Evolutionary conservation across 1,140 invertebrate species (phyloP), one percentile per base, ranked within the genome.

Genomic region (Ceratosolen solmsi): DNA sequence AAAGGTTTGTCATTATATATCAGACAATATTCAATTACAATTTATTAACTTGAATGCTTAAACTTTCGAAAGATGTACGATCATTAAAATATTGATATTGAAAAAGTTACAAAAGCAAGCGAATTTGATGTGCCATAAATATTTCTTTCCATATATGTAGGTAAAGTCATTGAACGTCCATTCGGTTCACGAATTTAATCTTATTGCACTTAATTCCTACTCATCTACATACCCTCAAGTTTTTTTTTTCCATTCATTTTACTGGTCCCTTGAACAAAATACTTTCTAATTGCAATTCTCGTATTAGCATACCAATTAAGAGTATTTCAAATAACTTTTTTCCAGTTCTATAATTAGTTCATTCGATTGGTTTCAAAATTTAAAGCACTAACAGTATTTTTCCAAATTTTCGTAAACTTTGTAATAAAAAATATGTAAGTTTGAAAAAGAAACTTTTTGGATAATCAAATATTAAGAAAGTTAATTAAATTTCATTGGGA

Each of bases 191-290:
- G 20, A 75, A 58, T 75, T 75, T 75, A 54, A 13, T 75, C 27
- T 58, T 75, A 58, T 75, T 75, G 73, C 49, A 38, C 17, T 76
- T 25, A 46, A 76, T 76, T 76, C 30, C 33, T 33, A 38, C 27
- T 76, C 56, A 22, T 76, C 56, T 76, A 58, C 56, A 63, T 76
- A 46, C 36, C 33, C 4, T 27, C 15, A 30, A 25, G 17, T 41
- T 70, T 36, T 30, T 58, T 58, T 38, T 41, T 17, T 75, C 27
- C 30, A 15, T 73, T 27, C 71, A 75, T 58, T 75, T 73, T 73
- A 51, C 41, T 22, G 51, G 5, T 4, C 25, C 25, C 36, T 51
- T 25, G n/a, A 73, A 73, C 27, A 46, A 9, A 68, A 71, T 33
- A 41, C 25, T 33, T 73, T 73, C 17, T 54, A 51, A 54, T 54